Conservation (phyloP, 2,113 vertebrate genomes). For the Daphoenositta chrysoptera region DNA sequence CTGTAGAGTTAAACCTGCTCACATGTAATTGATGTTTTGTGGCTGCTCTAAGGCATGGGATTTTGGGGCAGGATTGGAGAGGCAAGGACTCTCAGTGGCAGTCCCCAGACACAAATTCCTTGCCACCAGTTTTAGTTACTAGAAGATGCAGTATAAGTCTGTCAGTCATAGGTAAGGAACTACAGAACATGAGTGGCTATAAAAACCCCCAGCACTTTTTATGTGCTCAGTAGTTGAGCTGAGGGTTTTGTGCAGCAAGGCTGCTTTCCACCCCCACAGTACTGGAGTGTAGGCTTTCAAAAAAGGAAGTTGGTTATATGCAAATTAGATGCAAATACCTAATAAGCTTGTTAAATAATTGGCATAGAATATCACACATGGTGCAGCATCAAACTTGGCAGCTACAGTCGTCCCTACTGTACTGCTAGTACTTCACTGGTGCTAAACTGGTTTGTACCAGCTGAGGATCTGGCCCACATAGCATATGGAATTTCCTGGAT, state of each 20-base stretch:
- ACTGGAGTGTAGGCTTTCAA: background rate
- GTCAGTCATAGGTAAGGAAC: background rate
- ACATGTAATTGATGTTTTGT: background rate
- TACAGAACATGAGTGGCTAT: background rate
- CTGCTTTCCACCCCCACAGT: background rate
- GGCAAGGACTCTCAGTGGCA: background rate
- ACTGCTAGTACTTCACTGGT: conserved; percentile 17
- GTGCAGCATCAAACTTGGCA: conserved; percentile 33
- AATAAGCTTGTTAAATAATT: conserved; percentile 51
- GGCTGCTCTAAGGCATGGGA: background rate
- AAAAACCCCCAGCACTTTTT: background rate
- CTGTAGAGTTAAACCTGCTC: background rate
- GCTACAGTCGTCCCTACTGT: background rate
- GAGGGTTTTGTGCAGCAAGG: background rate
- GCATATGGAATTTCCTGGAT: conserved; percentile 48
- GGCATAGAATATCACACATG: conserved; percentile 17
- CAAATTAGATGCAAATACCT: conserved; percentile 49
- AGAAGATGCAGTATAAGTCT: background rate
- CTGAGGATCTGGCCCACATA: conserved; percentile 10
- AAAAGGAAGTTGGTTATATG: conserved; percentile 31
- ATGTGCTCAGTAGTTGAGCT: background rate
- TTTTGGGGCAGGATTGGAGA: background rate
- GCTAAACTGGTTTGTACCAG: conserved; percentile 34
- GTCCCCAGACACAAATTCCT: background rate
- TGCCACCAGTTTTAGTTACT: background rate